phyloP scores from a whole-genome alignment of 2,888 invertebrate genomes.

The Thyatira batis region DNA sequence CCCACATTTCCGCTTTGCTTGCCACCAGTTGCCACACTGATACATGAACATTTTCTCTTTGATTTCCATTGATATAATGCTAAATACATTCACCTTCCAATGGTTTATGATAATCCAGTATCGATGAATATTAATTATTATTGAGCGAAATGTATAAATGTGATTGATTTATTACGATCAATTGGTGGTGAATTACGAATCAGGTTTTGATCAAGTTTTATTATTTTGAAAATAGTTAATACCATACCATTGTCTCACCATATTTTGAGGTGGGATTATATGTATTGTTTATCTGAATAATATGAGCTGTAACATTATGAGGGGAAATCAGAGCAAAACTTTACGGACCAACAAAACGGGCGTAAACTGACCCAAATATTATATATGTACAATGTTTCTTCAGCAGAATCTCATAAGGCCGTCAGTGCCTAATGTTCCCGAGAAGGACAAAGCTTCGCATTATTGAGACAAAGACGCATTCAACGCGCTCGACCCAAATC shows the following conservation, averaged over 20 bases:
- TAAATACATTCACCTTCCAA: not conserved
- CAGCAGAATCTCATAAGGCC: conserved; percentile 14
- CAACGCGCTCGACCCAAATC: conserved; percentile 29
- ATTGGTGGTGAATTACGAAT: too few species aligned
- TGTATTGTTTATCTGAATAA: too few species aligned
- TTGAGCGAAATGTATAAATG: too few species aligned
- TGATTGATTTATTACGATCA: too few species aligned
- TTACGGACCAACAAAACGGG: not conserved
- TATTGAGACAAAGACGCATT: conserved; percentile 38
- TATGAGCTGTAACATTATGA: not conserved
- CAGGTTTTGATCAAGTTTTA: too few species aligned
- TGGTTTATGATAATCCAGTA: not conserved
- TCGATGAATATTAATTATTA: too few species aligned
- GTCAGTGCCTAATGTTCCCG: conserved; percentile 7
- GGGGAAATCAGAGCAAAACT: not conserved
- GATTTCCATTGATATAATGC: conserved; percentile 20
- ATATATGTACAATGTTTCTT: not conserved
- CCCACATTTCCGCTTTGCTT: conserved; percentile 22
- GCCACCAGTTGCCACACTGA: conserved; percentile 20
- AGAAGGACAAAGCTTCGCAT: conserved; percentile 29
- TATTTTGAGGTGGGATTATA: too few species aligned
- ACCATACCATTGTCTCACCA: too few species aligned
- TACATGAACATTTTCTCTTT: conserved; percentile 22
- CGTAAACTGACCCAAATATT: not conserved
- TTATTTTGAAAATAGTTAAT: too few species aligned